Evolutionary conservation across 2,113 vertebrate species (phyloP).

Genomic region (Chaetorhynchus papuensis): DNA sequence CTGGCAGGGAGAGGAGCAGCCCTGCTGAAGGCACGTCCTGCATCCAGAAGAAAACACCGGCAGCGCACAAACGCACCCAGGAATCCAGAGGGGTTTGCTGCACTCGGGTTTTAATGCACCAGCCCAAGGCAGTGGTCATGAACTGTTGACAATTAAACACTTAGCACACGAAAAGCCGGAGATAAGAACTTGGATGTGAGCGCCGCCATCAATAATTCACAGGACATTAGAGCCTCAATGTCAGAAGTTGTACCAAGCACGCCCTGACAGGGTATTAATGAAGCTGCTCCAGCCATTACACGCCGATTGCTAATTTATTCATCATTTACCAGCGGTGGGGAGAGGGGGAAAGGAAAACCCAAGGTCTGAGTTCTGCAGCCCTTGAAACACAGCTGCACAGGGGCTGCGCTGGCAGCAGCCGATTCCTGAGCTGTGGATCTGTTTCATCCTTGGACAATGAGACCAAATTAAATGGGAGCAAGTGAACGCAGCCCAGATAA

Average conservation of each 20-base stretch:
- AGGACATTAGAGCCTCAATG: not conserved
- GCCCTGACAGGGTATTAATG: not conserved
- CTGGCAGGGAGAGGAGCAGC: not conserved
- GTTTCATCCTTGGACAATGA: not conserved
- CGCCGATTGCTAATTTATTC: constrained; percentile 34
- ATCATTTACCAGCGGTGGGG: not conserved
- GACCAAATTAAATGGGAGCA: not conserved
- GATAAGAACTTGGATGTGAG: not conserved
- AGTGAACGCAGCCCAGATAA: not conserved
- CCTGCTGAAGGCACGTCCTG: not conserved
- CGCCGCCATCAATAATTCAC: not conserved
- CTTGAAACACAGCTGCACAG: not conserved
- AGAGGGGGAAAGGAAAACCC: not conserved
- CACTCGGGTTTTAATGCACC: not conserved
- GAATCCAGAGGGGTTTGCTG: not conserved
- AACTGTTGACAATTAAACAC: not conserved
- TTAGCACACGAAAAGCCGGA: not conserved
- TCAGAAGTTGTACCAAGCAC: not conserved
- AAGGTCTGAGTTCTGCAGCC: not conserved
- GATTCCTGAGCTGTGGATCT: not conserved
- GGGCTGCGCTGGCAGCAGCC: not conserved
- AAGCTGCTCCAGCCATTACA: constrained; percentile 16
- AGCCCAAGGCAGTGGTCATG: not conserved
- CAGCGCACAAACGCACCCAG: not conserved
- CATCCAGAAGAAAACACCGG: not conserved